Conservation (phyloP, 2,888 invertebrate species). For the Belgica antarctica region DNA sequence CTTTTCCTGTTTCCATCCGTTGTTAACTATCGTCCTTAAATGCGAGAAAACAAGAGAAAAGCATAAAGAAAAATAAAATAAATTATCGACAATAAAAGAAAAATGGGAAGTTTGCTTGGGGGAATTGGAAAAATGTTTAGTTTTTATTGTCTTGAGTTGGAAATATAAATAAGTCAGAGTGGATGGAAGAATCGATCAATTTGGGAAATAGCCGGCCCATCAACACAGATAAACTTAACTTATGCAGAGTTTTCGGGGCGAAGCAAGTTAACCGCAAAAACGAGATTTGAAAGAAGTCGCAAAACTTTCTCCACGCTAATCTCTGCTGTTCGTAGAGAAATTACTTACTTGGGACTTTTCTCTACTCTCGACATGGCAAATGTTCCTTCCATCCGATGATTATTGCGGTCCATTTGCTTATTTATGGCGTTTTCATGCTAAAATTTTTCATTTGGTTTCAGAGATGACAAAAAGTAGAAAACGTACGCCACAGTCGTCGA, state of each 20-base stretch:
- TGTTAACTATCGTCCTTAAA: not conserved
- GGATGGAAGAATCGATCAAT: constrained; percentile 39
- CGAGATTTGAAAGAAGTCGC: not conserved
- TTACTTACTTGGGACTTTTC: constrained; percentile 39
- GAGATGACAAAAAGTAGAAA: not conserved
- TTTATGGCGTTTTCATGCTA: constrained; percentile 43
- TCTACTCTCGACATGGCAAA: not conserved
- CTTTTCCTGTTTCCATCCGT: not conserved
- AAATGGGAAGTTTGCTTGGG: not conserved
- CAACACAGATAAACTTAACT: constrained; percentile 22
- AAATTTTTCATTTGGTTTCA: constrained; percentile 26
- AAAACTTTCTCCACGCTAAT: constrained; percentile 31
- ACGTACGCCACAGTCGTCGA: not conserved
- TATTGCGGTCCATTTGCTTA: constrained; percentile 44
- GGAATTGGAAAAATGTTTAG: constrained; percentile 38
- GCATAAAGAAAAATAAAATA: constrained; percentile 27
- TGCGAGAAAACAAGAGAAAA: not conserved
- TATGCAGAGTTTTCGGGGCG: not conserved
- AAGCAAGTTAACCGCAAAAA: not conserved
- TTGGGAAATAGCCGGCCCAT: constrained; percentile 32
- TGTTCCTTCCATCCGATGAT: constrained; percentile 31
- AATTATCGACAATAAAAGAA: constrained; percentile 31
- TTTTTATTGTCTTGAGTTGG: constrained; percentile 41
- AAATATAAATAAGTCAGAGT: constrained; percentile 35
- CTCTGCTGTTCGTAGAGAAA: constrained; percentile 43